Conservation (phyloP, 2,888 invertebrate genomes). For the Euproctis similis region DNA sequence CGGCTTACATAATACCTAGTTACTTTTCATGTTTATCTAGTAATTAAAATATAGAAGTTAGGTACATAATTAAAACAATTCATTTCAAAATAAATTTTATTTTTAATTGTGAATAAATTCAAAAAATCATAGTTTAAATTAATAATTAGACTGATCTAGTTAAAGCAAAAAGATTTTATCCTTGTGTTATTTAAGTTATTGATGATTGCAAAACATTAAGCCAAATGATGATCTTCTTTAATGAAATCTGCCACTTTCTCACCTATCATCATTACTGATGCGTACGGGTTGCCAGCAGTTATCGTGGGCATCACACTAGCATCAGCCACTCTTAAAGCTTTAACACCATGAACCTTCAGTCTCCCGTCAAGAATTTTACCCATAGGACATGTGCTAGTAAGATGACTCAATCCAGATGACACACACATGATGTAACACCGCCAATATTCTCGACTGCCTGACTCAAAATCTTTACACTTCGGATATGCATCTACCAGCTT, state of each 20-base stretch:
- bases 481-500: constrained; percentile 17
- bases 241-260: constrained; percentile 35
- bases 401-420: constrained; percentile 27
- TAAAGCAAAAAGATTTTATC: no score
- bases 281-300: constrained; percentile 24
- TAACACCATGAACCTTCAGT: constrained; percentile 25
- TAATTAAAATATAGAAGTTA: no score
- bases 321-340: constrained; percentile 24
- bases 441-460: constrained; percentile 30
- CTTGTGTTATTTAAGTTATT: no score
- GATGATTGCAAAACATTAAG: no score
- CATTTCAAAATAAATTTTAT: no score
- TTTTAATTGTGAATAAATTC: no score
- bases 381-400: constrained; percentile 31
- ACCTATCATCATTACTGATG: constrained; percentile 28
- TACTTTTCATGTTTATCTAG: no score
- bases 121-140: no score
- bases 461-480: constrained; percentile 19
- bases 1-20: no score
- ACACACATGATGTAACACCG: constrained; percentile 26
- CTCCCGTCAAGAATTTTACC: constrained; percentile 29
- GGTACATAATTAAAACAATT: no score
- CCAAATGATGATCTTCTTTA: constrained; percentile 17
- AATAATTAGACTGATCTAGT: no score
- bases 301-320: constrained; percentile 28